phyloP scores from a whole-genome alignment of 2,888 invertebrate genomes.

The Eutolmus rufibarbis region DNA sequence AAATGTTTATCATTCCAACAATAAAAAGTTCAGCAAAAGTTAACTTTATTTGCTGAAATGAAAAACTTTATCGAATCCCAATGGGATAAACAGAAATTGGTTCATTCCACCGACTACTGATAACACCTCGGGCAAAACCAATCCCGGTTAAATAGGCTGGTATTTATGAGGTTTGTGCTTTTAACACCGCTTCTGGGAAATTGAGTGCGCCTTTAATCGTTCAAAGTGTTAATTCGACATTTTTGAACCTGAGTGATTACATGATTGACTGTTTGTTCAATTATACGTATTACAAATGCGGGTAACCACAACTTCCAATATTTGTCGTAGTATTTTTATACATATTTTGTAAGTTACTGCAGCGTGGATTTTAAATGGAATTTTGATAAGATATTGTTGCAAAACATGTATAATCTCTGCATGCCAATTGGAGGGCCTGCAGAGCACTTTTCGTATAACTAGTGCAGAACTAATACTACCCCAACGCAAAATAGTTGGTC shows the following conservation, averaged over 20 bases:
- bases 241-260: not conserved
- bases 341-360: not conserved
- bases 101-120: not conserved
- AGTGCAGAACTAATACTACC: too few relatives aligned
- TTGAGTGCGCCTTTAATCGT: not conserved
- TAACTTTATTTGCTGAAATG: not conserved
- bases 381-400: too few relatives aligned
- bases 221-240: not conserved
- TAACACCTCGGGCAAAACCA: not conserved
- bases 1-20: not conserved
- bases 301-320: not conserved
- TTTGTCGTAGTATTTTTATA: not conserved
- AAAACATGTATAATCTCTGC: too few relatives aligned
- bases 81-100: not conserved
- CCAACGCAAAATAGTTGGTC: too few relatives aligned
- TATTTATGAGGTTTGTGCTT: not conserved
- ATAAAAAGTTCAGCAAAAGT: not conserved
- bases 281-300: not conserved
- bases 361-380: not conserved
- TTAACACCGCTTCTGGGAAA: not conserved
- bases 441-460: too few relatives aligned
- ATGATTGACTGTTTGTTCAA: not conserved
- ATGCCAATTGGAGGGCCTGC: too few relatives aligned
- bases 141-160: not conserved
- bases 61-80: not conserved